These are phyloP conservation scores for Caenorhabditis angaria DNA, from an alignment of 2,888 invertebrate species.

Conservation along the genomic window DNA sequence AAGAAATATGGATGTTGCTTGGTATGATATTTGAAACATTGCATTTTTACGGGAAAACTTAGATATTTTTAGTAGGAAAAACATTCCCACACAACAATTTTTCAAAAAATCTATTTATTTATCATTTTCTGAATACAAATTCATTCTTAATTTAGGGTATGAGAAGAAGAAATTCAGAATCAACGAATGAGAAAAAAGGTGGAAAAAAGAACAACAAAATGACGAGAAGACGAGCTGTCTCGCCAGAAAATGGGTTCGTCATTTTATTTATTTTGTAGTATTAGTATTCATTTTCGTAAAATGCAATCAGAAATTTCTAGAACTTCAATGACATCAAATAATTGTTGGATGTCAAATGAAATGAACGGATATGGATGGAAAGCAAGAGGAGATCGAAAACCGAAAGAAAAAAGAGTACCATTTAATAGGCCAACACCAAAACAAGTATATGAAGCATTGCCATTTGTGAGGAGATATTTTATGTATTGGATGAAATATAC, in stretches of 20 bases:
- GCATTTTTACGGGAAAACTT: too few relatives aligned
- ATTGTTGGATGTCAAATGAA: slow-evolving; percentile 14
- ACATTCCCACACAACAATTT: too few relatives aligned
- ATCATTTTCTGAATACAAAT: too few relatives aligned
- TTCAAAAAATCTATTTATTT: too few relatives aligned
- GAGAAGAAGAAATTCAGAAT: slow-evolving; percentile 22
- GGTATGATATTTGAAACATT: not conserved
- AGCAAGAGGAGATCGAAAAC: slow-evolving; percentile 63
- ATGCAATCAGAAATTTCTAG: too few relatives aligned
- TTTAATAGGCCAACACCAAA: slow-evolving; percentile 66
- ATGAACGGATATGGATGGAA: slow-evolving; percentile 57
- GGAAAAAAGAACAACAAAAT: slow-evolving; percentile 13
- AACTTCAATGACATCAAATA: not conserved
- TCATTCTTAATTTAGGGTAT: slow-evolving; percentile 20
- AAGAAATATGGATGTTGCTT: slow-evolving; percentile 3
- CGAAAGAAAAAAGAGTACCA: slow-evolving; percentile 63
- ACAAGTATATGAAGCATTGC: slow-evolving; percentile 66
- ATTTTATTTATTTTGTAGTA: not conserved
- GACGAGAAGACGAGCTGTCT: slow-evolving; percentile 2
- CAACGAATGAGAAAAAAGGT: not conserved
- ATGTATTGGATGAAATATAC: slow-evolving; percentile 67
- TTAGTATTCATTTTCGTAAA: too few relatives aligned
- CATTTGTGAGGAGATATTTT: slow-evolving; percentile 70
- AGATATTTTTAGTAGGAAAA: too few relatives aligned
- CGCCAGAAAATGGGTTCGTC: not conserved